These are phyloP conservation scores for Heliconius aoede DNA, from an alignment of 2,888 invertebrate species.

Conservation along the genomic window DNA sequence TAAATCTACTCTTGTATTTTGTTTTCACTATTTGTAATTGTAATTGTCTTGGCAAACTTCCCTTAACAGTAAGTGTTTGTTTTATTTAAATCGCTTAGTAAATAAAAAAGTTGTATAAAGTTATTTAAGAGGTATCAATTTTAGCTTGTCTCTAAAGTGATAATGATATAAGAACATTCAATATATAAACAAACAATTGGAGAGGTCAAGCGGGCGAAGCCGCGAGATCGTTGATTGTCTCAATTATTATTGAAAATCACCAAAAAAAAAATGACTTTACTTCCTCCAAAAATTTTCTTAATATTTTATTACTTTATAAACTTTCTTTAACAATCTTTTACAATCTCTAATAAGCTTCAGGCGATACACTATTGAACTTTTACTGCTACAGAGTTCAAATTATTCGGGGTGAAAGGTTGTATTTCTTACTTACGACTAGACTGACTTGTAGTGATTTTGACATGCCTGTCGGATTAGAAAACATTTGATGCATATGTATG, in stretches of 20 bases:
- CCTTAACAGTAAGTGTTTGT: too few species aligned
- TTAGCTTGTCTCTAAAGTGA: too few species aligned
- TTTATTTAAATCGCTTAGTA: too few species aligned
- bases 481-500: neutral
- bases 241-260: neutral
- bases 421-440: conserved; percentile 20
- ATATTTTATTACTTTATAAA: neutral
- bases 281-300: neutral
- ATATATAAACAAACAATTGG: too few species aligned
- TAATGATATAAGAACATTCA: too few species aligned
- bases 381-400: neutral
- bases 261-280: neutral
- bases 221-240: neutral
- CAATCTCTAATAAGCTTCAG: neutral
- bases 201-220: too few species aligned
- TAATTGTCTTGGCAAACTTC: too few species aligned
- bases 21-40: too few species aligned
- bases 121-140: too few species aligned
- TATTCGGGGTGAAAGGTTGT: conserved; percentile 19
- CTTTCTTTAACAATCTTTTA: neutral
- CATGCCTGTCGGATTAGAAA: conserved; percentile 16
- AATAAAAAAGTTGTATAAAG: too few species aligned
- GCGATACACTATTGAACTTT: conserved; percentile 2
- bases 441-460: conserved; percentile 13
- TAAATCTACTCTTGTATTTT: too few species aligned